Evolutionary conservation across 2,888 invertebrate genomes (phyloP), one percentile per base, ranked within the genome.

Genomic region (Heliconius cydno): DNA sequence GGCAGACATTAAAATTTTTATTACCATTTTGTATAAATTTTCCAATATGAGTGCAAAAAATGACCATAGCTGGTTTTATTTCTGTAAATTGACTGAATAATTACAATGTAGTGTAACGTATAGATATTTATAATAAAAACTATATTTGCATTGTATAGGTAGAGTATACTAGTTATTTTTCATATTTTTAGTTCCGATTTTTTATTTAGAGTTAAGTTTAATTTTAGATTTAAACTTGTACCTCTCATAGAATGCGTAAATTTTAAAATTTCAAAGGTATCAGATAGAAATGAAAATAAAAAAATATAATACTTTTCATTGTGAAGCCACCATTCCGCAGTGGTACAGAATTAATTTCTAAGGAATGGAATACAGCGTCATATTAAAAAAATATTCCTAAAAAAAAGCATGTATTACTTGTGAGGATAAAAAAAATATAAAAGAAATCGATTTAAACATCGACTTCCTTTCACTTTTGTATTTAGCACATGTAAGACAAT

Each of bases 11-110:
- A 15, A 25, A 70, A 7, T 1, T 25, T 70, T 41, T 25, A 10
- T 67, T 46, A 46, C 3, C 41, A 13, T 38, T 41, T 41, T 70
- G 41, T 70, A 70, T 7, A 70, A 46, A 25, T 70, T 70, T 46
- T 28, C 25, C 41, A 46, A 28, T 70, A 70, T 46, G 25, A 41
- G 13, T 68, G 5, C 13, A 12, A 68, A 41, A 68, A 68, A 25
- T 6, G 0, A 70, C 41, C 41, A 3, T 9, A 70, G 41, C 70
- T 41, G 3, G 41, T 70, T 46, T 70, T 68, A n/a, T 70, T 46
- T 41, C 25, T 41, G 25, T 46, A 70, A 70, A 70, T 2, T 70
- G 70, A 10, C 38, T 46, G 70, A 70, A 46, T 70, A 46, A 70
- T 70, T 28, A 70, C 70, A 70, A 70, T 3, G 41, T 68, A n/a